Conservation (phyloP, 2,888 invertebrate species). For the Euproctis similis region DNA sequence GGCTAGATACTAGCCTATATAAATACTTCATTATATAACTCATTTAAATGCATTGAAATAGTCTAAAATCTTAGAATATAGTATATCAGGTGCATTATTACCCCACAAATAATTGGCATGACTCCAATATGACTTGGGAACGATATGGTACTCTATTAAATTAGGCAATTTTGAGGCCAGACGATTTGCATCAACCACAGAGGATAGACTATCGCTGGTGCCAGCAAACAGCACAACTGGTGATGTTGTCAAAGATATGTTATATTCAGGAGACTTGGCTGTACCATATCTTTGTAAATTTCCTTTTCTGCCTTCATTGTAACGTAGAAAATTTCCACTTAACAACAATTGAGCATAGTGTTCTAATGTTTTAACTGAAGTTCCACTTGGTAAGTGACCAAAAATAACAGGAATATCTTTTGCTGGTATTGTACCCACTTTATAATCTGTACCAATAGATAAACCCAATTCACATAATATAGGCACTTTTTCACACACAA, state of each 20-base stretch:
- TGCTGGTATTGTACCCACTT: conserved; percentile 66
- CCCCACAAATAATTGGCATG: conserved; percentile 61
- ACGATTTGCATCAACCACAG: conserved; percentile 70
- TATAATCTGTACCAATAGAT: conserved; percentile 75
- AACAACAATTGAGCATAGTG: conserved; percentile 74
- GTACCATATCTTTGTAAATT: conserved; percentile 50
- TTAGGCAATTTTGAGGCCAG: conserved; percentile 73
- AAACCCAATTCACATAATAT: conserved; percentile 72
- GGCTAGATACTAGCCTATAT: too few species aligned
- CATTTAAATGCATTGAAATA: conserved; percentile 31
- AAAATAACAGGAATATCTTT: conserved; percentile 69
- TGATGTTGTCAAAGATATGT: conserved; percentile 43
- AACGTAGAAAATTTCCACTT: conserved; percentile 48
- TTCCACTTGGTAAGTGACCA: conserved; percentile 71
- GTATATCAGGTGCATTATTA: conserved; percentile 34
- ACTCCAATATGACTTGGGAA: conserved; percentile 68
- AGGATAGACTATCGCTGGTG: conserved; percentile 78
- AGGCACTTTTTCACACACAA: conserved; percentile 48
- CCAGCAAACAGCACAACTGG: conserved; percentile 53
- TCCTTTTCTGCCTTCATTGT: conserved; percentile 45
- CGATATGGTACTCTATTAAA: conserved; percentile 73
- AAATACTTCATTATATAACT: too few species aligned
- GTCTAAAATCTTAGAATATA: conserved; percentile 42
- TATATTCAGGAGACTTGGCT: conserved; percentile 46
- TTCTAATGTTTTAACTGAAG: conserved; percentile 53